Evolutionary conservation across 2,888 invertebrate species (phyloP).

Genomic region (Schizotus pectinicornis): DNA sequence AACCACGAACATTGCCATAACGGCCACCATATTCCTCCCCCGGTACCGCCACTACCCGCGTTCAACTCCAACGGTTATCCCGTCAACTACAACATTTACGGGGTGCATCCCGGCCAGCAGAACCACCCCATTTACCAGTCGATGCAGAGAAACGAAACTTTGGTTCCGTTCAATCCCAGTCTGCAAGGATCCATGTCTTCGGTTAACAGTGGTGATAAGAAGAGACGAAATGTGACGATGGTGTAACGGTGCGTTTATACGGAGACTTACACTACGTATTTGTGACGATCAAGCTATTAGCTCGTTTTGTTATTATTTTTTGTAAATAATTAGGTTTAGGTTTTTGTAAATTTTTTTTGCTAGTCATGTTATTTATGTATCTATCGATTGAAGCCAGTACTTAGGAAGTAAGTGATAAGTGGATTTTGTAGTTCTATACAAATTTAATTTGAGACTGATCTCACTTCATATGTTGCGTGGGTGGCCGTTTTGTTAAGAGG

Average conservation of each 20-base stretch:
- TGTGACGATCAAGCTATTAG: constrained; percentile 8
- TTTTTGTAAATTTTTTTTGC: constrained; percentile 17
- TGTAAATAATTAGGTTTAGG: background rate
- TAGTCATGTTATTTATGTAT: constrained; percentile 20
- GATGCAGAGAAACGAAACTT: constrained; percentile 55
- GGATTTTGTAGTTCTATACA: constrained; percentile 24
- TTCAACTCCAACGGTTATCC: constrained; percentile 57
- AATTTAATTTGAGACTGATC: constrained; percentile 28
- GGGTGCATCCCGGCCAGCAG: constrained; percentile 54
- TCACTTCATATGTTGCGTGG: constrained; percentile 10
- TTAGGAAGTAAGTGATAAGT: constrained; percentile 11
- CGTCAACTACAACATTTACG: constrained; percentile 57
- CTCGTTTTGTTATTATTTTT: constrained; percentile 14
- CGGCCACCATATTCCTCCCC: constrained; percentile 55
- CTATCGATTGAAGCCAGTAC: constrained; percentile 20
- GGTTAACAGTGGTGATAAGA: constrained; percentile 63
- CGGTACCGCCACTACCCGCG: constrained; percentile 62
- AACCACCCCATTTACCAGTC: constrained; percentile 55
- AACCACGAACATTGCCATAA: constrained; percentile 37
- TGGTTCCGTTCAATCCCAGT: constrained; percentile 60
- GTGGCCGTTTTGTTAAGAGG: constrained; percentile 9
- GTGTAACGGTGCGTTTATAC: constrained; percentile 59
- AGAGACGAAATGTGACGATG: constrained; percentile 67
- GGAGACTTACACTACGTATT: constrained; percentile 40
- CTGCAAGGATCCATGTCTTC: constrained; percentile 65